Evolutionary conservation across 2,797 vertebrate species (phyloP).

Genomic region (Botia kubotai): DNA sequence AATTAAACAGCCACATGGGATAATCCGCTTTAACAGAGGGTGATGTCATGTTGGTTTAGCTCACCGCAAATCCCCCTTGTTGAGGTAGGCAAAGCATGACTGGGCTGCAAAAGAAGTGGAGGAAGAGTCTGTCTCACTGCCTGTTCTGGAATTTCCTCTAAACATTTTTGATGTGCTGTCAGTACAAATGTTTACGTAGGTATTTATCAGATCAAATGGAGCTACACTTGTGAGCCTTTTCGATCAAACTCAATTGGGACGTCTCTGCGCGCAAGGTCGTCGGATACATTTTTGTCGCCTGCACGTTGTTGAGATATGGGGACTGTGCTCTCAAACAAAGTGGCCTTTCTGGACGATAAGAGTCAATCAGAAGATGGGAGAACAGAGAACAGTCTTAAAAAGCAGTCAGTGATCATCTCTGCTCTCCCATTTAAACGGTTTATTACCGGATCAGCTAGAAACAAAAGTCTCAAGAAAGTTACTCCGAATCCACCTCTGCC

Average conservation of each 20-base stretch:
- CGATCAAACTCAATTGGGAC: slow-evolving; percentile 1
- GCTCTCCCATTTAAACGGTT: slow-evolving; percentile 90
- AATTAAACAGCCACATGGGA: slow-evolving; percentile 50
- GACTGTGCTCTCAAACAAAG: slow-evolving; percentile 86
- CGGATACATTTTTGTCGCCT: neutral
- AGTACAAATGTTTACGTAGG: neutral
- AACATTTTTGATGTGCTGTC: neutral
- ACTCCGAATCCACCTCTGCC: slow-evolving; percentile 69
- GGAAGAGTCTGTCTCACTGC: neutral
- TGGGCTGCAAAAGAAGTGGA: slow-evolving; percentile 17
- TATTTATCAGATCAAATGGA: slow-evolving; percentile 8
- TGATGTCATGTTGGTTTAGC: slow-evolving; percentile 30
- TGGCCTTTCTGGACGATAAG: slow-evolving; percentile 50
- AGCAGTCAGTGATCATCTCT: slow-evolving; percentile 87
- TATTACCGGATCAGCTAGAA: slow-evolving; percentile 87
- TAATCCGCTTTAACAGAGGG: slow-evolving; percentile 63
- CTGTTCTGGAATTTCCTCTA: slow-evolving; percentile 51
- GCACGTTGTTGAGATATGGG: slow-evolving; percentile 81
- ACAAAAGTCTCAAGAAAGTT: slow-evolving; percentile 81
- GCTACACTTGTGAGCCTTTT: slow-evolving; percentile 18
- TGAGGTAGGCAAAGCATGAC: slow-evolving; percentile 16
- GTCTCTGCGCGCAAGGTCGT: slow-evolving; percentile 12
- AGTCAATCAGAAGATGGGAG: slow-evolving; percentile 73
- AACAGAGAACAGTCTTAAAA: slow-evolving; percentile 86
- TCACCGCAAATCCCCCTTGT: slow-evolving; percentile 23